Base-by-base conservation (phyloP, 2,888 invertebrate species). In the Rhaphigaster nebulosa region DNA sequence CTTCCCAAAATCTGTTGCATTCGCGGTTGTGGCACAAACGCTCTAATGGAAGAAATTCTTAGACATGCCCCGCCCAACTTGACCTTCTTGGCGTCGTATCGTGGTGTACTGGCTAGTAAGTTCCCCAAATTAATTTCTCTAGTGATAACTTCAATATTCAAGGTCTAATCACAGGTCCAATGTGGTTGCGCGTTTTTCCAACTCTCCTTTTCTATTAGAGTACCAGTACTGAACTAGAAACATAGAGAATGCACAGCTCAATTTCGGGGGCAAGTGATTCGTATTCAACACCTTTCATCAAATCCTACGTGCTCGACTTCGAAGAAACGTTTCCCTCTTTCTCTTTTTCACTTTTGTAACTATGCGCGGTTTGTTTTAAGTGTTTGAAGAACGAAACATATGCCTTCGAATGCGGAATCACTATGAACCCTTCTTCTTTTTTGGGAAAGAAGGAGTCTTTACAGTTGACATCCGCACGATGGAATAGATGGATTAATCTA, bases 201-300 rank as follows among this genome's bases (percentile, higher is more conserved):
- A 20, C 10, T 13, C 60, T n/a, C 8, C 29, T 60, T 29, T 60
- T 2, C 56, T 29, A 60, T 60, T n/a, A 13, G n/a, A 60, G n/a
- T 13, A 26, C 26, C 5, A 26, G 15, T 34, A 23, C 6, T 76
- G 70, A 23, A 38, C 34, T 26, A 38, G 70, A 76, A 38, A 20
- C 23, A 26, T 34, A 29, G 70, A 76, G 38, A 76, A 12, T 20
- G 70, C 23, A 76, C 3, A 0, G 34, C 70, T 38, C 70, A 76
- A 76, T 76, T 76, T 76, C 34, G 70, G 70, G 70, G 20, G 20
- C 10, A 38, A 23, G 70, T 76, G 38, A 76, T 76, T 76, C 38
- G 70, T 76, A 76, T 76, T 76, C 70, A 38, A 26, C 70, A 20
- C 70, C 34, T 76, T 76, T 38, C 70, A 76, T 38, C 70, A 76